Evolutionary conservation across 1,140 invertebrate species (phyloP).

Genomic region (Leptinotarsa undecemlineata): DNA sequence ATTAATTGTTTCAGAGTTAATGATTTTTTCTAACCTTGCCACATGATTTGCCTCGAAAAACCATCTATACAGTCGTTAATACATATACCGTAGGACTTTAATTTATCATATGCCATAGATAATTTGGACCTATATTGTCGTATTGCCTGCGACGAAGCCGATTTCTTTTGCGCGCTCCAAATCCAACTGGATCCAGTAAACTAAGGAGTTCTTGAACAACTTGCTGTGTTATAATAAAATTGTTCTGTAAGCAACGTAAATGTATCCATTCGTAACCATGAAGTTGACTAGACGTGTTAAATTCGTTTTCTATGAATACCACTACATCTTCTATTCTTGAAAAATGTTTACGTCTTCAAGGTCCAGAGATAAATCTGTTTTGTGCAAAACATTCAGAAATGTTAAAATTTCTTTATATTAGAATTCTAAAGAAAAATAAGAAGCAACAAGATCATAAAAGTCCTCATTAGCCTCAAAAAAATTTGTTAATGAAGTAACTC

Average conservation of each 20-base stretch:
- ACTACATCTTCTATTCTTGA: slow-evolving; percentile 8
- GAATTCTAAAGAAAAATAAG: too few species aligned
- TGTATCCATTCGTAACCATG: not conserved
- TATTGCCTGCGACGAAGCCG: slow-evolving; percentile 12
- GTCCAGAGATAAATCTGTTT: not conserved
- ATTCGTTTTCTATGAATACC: slow-evolving; percentile 1
- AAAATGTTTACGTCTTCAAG: slow-evolving; percentile 2
- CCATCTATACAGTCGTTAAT: slow-evolving; percentile 24
- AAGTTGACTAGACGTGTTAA: not conserved
- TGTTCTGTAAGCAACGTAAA: not conserved
- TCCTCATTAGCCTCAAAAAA: too few species aligned
- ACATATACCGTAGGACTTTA: not conserved
- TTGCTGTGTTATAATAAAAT: slow-evolving; percentile 1
- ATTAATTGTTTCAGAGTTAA: too few species aligned
- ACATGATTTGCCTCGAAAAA: slow-evolving; percentile 22
- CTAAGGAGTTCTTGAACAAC: not conserved
- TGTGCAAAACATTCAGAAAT: too few species aligned
- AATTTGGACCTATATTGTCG: slow-evolving; percentile 12
- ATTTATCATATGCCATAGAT: slow-evolving; percentile 17
- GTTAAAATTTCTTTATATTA: too few species aligned
- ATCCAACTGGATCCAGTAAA: not conserved
- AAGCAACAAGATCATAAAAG: too few species aligned
- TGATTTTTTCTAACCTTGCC: not conserved
- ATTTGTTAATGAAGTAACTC: too few species aligned
- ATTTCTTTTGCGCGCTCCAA: not conserved